Evolutionary conservation across 2,888 invertebrate species (phyloP).

Genomic region (Apeira syringaria): DNA sequence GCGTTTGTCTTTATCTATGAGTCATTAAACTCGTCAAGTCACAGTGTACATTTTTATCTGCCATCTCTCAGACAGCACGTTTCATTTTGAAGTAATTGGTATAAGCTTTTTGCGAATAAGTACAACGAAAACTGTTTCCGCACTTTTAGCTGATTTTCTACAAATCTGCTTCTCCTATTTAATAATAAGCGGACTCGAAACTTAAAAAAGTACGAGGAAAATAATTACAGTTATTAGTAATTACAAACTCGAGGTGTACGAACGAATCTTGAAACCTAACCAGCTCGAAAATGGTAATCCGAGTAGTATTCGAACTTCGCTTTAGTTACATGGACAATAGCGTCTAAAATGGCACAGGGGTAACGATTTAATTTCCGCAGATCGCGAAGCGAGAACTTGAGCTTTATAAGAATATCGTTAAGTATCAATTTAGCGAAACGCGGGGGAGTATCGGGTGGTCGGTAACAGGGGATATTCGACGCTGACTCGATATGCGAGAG

Average conservation of each 20-base stretch:
- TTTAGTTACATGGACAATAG: constrained; percentile 37
- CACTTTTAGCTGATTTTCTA: constrained; percentile 18
- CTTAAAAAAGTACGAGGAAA: constrained; percentile 47
- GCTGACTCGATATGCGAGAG: constrained; percentile 46
- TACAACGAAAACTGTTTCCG: constrained; percentile 6
- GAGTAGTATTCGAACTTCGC: constrained; percentile 38
- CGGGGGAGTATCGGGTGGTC: constrained; percentile 23
- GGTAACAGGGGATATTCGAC: constrained; percentile 45
- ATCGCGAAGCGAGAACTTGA: constrained; percentile 42
- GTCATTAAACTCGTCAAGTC: constrained; percentile 24
- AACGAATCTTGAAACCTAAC: constrained; percentile 59
- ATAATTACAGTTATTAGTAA: constrained; percentile 66
- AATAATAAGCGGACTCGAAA: constrained; percentile 40
- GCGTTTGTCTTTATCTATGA: constrained; percentile 25
- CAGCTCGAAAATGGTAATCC: constrained; percentile 49
- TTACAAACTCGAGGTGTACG: constrained; percentile 59
- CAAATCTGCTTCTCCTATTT: constrained; percentile 31
- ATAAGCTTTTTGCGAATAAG: constrained; percentile 18
- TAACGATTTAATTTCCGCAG: constrained; percentile 43
- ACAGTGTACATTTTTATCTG: constrained; percentile 22
- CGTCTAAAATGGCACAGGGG: constrained; percentile 48
- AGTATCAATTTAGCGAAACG: constrained; percentile 49
- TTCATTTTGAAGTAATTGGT: constrained; percentile 10
- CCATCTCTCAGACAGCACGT: constrained; percentile 23
- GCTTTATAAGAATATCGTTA: constrained; percentile 46